Base-by-base conservation (phyloP, 2,113 vertebrate genomes). In the Geococcyx californianus region DNA sequence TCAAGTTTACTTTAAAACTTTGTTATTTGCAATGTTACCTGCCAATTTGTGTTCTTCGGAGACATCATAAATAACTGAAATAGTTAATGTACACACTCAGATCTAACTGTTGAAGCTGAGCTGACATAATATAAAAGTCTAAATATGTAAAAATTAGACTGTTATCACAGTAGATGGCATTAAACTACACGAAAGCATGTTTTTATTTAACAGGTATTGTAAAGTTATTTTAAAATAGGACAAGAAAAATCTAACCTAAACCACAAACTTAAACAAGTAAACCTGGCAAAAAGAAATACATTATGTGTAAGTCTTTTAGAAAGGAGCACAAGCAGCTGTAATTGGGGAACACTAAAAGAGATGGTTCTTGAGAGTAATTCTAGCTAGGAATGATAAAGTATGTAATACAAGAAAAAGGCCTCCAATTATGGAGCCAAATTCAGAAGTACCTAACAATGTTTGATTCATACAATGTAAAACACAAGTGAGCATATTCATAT, bases 401-500 rank as follows among this genome's bases (percentile, higher is more conserved):
- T 1, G 15, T 10, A 77, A 6, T 6, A 47, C 1, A 23, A 86
- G 21, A 13, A 69, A 89, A 83, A 62, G 16, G 14, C 28, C 11
- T 88, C 9, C 31, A 72, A 66, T 79, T 84, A 55, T 5, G 4
- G 33, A 69, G 15, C 13, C 29, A 56, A 0, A 0, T 64, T 24
- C n/a, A 62, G 20, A 59, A 42, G 11, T 25, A 72, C 16, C 34
- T 18, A 44, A 36, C 11, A n/a, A 9, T 6, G 4, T 44, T 58
- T 29, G 18, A 87, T 31, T 84, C 59, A 14, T 3, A 31, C 7
- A 28, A n/a, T 2, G 3, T 10, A 78, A 70, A 78, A 56, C 49
- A 70, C 28, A 73, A 56, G 45, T 7, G 26, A 58, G 13, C 21
- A 49, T 40, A 51, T 5, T 9, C 8, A 54, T 10, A 52, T 3